Conservation (phyloP, 2,113 vertebrate genomes). For the Catagonus wagneri region DNA sequence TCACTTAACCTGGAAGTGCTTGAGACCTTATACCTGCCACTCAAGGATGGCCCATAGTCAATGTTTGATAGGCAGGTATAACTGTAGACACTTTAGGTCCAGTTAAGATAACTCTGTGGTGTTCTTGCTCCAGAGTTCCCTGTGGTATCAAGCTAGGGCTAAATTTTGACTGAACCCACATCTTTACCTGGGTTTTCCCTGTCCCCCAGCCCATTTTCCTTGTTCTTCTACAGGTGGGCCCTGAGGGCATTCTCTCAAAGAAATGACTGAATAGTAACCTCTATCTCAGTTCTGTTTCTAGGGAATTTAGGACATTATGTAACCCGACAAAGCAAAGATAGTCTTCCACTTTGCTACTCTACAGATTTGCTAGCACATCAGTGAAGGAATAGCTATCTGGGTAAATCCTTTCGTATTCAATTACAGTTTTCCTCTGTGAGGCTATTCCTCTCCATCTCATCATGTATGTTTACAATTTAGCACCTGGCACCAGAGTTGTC, state of each 20-base stretch:
- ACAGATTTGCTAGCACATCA: background rate
- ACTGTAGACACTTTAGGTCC: background rate
- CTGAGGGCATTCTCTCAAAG: background rate
- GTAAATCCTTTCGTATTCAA: background rate
- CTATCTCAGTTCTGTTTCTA: background rate
- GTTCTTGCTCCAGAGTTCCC: background rate
- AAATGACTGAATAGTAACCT: background rate
- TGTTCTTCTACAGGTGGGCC: background rate
- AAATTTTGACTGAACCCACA: background rate
- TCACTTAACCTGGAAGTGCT: background rate
- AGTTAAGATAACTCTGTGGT: background rate
- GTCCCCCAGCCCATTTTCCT: background rate
- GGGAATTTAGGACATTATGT: background rate
- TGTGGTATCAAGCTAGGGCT: background rate
- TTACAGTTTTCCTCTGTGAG: background rate
- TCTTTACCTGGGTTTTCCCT: background rate
- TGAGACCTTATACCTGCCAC: background rate
- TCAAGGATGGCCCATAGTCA: no score
- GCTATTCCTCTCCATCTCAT: background rate
- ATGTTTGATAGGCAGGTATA: background rate
- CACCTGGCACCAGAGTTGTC: background rate
- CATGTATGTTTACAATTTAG: background rate
- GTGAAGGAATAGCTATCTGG: background rate
- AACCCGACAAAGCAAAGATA: background rate
- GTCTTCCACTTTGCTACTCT: background rate